Evolutionary conservation across 2,113 vertebrate genomes (phyloP), one percentile per base, ranked within the genome.

Genomic region (Lagenorhynchus albirostris): DNA sequence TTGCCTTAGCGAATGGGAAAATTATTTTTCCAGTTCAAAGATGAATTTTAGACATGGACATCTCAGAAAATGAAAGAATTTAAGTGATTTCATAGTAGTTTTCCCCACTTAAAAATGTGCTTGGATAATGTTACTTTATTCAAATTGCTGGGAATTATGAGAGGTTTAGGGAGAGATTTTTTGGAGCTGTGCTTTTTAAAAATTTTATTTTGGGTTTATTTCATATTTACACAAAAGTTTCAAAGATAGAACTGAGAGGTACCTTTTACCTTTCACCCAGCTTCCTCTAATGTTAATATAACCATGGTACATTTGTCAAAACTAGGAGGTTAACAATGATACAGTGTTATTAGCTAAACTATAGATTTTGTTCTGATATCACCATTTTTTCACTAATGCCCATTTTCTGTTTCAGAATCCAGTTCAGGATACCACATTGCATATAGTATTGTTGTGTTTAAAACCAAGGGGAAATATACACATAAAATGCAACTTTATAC

Each of bases 21-120:
- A 65, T 65, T 94, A n/a, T 71, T 97, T 98, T 97, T 81, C 53
- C 23, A 50, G 12, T 94, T 90, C 21, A 95, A 63, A 91, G 77
- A 38, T 92, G 58, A 44, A 63, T 83, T 96, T 82, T 36, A 65
- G 55, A 58, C 13, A 31, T 84, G 91, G 80, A 31, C 26, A 80
- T 80, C 65, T 70, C 29, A 80, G 41, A 90, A 95, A 92, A 92
- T 89, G 47, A 92, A 60, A 83, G n/a, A 84, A 88, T 47, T 79
- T 60, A 84, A 71, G 26, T 87, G 82, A 89, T 73, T 55, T 94
- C 17, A 18, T 94, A 83, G 80, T 26, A 15, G 29, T 65, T 26
- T 77, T 74, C n/a, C 3, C n/a, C 33, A 36, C 67, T 88, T 93
- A 63, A 94, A 88, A 80, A 91, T 62, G 29, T 71, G 38, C 12